phyloP scores from a whole-genome alignment of 2,113 vertebrate species.

The Muntiacus muntjak region DNA sequence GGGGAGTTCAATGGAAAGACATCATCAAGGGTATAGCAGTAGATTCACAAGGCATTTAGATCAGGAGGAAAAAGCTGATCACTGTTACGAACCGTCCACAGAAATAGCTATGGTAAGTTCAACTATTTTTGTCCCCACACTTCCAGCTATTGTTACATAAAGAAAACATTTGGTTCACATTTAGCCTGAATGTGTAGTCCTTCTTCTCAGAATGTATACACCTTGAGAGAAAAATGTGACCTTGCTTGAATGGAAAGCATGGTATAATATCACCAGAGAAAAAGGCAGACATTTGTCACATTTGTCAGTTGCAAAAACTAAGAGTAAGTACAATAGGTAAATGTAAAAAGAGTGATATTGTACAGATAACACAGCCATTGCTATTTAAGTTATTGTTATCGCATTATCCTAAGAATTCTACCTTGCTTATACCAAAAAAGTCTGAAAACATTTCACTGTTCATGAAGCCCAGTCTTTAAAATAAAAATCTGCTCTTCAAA shows the following conservation, averaged over 20 bases:
- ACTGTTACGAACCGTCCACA: neutral
- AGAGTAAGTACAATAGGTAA: neutral
- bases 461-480: neutral
- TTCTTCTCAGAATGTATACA: neutral
- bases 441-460: neutral
- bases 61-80: neutral
- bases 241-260: neutral
- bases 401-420: neutral
- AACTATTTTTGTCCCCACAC: neutral
- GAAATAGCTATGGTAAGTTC: neutral
- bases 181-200: neutral
- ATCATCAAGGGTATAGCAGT: neutral
- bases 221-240: neutral
- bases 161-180: neutral
- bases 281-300: neutral
- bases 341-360: neutral
- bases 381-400: neutral
- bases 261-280: neutral
- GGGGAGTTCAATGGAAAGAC: slow-evolving; percentile 21
- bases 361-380: neutral
- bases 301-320: neutral
- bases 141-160: neutral
- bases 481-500: neutral
- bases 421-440: neutral
- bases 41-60: slow-evolving; percentile 21